phyloP scores from a whole-genome alignment of 2,113 vertebrate species.

The Rhinopomastus cyanomelas region DNA sequence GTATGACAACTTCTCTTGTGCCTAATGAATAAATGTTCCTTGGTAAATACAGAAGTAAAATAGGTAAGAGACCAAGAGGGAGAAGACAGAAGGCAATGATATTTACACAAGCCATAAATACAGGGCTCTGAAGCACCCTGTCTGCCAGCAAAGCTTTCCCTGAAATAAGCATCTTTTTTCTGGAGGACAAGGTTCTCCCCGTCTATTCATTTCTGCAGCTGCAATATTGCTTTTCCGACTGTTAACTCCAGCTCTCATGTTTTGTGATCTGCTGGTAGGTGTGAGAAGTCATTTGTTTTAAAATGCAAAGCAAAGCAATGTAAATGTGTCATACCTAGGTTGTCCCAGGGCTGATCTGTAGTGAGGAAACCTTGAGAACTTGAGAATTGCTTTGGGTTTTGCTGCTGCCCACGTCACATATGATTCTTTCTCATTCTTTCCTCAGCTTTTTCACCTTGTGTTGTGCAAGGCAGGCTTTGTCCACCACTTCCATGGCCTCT shows the following conservation, averaged over 20 bases:
- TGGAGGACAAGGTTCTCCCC: neutral
- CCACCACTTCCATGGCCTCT: accelerated
- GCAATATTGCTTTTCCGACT: neutral
- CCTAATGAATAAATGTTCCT: neutral
- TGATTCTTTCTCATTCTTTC: neutral
- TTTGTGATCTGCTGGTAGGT: neutral
- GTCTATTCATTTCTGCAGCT: neutral
- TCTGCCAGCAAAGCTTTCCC: neutral
- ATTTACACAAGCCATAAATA: neutral
- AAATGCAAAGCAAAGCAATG: neutral
- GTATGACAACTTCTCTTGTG: neutral
- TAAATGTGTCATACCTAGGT: neutral
- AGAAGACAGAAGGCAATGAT: neutral
- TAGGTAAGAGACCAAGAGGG: neutral
- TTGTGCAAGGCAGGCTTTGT: neutral
- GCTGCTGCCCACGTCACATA: neutral
- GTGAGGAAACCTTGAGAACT: neutral
- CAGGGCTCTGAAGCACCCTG: neutral
- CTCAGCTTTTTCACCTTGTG: neutral
- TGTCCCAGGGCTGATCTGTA: neutral
- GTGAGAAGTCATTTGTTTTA: slow-evolving; percentile 19
- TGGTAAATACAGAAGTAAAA: neutral
- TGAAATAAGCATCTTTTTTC: neutral
- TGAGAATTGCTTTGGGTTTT: slow-evolving; percentile 46
- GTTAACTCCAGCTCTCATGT: neutral